phyloP scores from a whole-genome alignment of 2,113 vertebrate genomes.

The Microcebus lehilahytsara region DNA sequence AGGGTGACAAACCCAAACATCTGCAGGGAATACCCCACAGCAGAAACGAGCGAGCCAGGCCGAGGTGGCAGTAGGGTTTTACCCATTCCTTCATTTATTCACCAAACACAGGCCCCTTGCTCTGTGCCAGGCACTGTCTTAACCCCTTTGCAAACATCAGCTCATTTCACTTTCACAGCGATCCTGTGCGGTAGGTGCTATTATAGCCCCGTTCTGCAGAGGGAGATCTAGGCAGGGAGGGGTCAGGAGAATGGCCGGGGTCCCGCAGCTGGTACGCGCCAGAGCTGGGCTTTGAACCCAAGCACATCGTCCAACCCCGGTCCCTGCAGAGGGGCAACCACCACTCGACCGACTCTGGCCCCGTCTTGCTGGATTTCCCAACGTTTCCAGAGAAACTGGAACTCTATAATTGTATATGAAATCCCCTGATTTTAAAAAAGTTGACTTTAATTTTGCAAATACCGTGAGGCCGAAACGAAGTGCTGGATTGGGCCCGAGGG shows the following conservation, averaged over 20 bases:
- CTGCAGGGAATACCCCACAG: neutral
- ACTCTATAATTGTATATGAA: neutral
- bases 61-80: neutral
- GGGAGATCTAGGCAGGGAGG: neutral
- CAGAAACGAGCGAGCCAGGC: neutral
- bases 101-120: neutral
- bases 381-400: neutral
- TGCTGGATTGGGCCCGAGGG: neutral
- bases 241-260: neutral
- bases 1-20: neutral
- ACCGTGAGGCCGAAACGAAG: neutral
- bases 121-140: fast-evolving
- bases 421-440: neutral
- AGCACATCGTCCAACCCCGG: fast-evolving
- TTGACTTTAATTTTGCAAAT: neutral
- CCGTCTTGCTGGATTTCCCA: neutral
- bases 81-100: neutral
- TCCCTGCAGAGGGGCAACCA: fast-evolving
- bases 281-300: neutral
- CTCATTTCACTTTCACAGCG: neutral
- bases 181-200: fast-evolving
- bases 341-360: too few species aligned
- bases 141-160: neutral
- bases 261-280: neutral
- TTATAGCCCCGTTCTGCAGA: neutral